Evolutionary conservation across 2,113 vertebrate species (phyloP), one percentile per base, ranked within the genome.

Genomic region (Dromiciops gliroides): DNA sequence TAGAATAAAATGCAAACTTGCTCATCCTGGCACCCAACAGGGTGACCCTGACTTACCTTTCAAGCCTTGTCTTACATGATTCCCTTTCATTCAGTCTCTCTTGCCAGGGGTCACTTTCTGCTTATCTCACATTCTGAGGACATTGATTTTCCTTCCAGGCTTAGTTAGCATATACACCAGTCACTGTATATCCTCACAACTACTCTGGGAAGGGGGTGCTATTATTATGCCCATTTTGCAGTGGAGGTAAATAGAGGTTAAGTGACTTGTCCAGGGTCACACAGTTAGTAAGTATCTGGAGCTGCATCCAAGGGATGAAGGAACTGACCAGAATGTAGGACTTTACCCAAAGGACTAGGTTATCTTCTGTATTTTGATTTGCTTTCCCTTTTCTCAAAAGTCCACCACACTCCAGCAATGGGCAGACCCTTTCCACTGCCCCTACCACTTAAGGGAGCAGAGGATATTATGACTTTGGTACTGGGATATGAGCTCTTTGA

Each of bases 341-440:
- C 48, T 8, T 83, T 22, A 83, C 19, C 67, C 14, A 83, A n/a
- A 89, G 48, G 47, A 89, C 10, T 89, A 89, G 89, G 14, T 28
- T 49, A 9, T 83, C 60, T 48, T 90, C 0, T 25, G 22, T 90
- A 1, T 67, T 14, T 83, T 83, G 60, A 90, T 95, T 67, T 95
- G 51, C 52, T 89, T 56, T 94, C 12, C 37, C 60, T 44, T 31
- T 94, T 97, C 89, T 89, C 90, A 83, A 94, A 51, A 91, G 60
- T 52, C 9, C 37, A 49, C 51, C 25, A 28, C 89, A 14, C 47
- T 90, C 89, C 12, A 6, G 89, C 89, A 83, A 83, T 16, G 48
- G 89, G 48, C 28, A 89, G 47, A 24, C 47, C 3, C 47, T 89
- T 26, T 44, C 24, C 24, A 50, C 8, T 50, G 89, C 3, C 25